Conservation (phyloP, 2,888 invertebrate genomes). For the Acanthosepion lycidas region DNA sequence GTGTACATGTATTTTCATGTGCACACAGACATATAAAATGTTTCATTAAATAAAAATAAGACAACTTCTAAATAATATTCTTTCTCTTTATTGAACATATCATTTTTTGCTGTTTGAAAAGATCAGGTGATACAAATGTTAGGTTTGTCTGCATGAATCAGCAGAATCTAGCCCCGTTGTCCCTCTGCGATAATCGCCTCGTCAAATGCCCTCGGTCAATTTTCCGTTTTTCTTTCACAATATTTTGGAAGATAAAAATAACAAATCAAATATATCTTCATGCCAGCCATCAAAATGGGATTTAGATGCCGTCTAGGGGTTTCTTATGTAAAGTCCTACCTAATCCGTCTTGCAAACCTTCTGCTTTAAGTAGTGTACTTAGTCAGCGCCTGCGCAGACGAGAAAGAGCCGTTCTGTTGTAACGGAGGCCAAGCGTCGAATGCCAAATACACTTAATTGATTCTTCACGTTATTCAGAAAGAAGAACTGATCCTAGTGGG, state of each 20-base stretch:
- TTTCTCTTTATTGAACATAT: not conserved
- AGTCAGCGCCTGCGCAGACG: not conserved
- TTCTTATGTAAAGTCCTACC: not conserved
- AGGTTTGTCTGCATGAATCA: not conserved
- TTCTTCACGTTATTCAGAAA: not conserved
- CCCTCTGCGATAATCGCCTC: too few relatives aligned
- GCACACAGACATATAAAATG: not conserved
- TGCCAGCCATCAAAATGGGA: not conserved
- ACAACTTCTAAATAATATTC: not conserved
- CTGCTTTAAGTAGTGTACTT: not conserved
- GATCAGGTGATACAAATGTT: not conserved
- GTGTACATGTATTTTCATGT: too few relatives aligned
- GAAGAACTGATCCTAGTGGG: not conserved
- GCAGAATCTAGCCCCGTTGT: too few relatives aligned
- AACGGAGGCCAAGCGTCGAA: not conserved
- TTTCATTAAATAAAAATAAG: not conserved
- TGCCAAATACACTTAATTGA: slow-evolving; percentile 15
- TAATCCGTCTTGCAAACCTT: not conserved
- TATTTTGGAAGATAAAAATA: not conserved
- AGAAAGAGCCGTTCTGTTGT: not conserved
- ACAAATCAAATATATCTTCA: not conserved
- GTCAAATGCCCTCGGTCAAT: too few relatives aligned
- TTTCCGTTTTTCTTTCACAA: too few relatives aligned
- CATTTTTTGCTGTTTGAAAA: not conserved
- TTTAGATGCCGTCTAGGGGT: not conserved